Conservation (phyloP, 1,140 invertebrate genomes). For the Ostrea edulis region DNA sequence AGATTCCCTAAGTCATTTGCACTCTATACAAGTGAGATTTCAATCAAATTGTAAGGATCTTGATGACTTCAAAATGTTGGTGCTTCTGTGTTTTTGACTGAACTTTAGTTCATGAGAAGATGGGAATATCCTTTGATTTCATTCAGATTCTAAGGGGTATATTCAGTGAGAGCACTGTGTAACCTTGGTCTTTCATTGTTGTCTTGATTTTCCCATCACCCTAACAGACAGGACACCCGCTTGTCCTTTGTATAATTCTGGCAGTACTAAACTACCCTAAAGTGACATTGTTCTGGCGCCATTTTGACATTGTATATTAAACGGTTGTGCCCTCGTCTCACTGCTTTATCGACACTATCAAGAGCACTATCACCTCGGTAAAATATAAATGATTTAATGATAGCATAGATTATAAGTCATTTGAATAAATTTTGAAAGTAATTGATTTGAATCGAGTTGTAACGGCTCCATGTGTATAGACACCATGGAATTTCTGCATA, state of each 20-base stretch:
- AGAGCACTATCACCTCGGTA: constrained; percentile 10
- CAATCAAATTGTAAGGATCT: background rate
- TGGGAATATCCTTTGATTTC: background rate
- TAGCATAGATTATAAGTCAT: constrained; percentile 19
- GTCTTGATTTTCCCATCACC: constrained; percentile 17
- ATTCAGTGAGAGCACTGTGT: background rate
- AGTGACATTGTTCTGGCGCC: constrained; percentile 1
- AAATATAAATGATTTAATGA: constrained; percentile 21
- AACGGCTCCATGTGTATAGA: background rate
- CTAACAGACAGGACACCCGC: background rate
- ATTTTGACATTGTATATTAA: constrained; percentile 34
- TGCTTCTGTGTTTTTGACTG: background rate
- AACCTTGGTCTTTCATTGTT: background rate
- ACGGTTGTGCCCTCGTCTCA: background rate
- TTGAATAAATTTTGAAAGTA: constrained; percentile 28
- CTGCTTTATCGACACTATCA: constrained; percentile 19
- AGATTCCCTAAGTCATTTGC: too few relatives aligned
- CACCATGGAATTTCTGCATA: constrained; percentile 1
- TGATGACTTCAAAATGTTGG: background rate
- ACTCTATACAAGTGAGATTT: too few relatives aligned
- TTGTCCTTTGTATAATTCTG: background rate
- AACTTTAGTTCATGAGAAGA: background rate
- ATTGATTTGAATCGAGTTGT: constrained; percentile 27
- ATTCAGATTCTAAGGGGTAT: background rate
- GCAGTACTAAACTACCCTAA: constrained; percentile 8